Evolutionary conservation across 1,140 invertebrate species (phyloP), one percentile per base, ranked within the genome.

Genomic region (Bombus ignitus): DNA sequence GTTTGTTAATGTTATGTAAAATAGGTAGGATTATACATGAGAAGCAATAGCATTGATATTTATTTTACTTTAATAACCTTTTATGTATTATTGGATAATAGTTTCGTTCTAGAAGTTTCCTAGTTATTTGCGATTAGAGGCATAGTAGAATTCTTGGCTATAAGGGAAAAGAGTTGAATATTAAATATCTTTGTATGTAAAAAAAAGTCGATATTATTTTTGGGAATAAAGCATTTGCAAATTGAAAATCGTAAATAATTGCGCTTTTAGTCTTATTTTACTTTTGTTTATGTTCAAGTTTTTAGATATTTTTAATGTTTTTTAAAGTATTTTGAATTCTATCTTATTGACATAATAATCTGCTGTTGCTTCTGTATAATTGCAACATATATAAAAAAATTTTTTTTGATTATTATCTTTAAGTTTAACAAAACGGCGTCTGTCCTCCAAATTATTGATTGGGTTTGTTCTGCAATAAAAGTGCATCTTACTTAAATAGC

Each of bases 391-490:
- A 72, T 73, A 90, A 39, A 44, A 32, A 85, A 78, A 42, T 0
- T 65, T 42, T 18, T 76, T 83, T 83, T 4, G 44, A n/a, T 89
- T 89, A 85, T 85, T 86, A 70, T 77, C 57, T 88, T 86, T 90
- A 81, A 90, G 75, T 86, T 90, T 86, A 90, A 87, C 82, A 77
- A 91, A 57, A 91, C 90, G 90, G 90, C 89, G 90, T 90, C 90
- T 91, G 87, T 91, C 90, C 90, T 91, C 90, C 90, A 91, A 90
- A 89, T 91, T 91, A 90, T 89, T 47, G 71, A 90, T 90, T 89
- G 84, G 85, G 83, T 82, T 83, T 91, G 85, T 84, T 88, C 44
- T 81, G 83, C 81, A 82, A 87, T 88, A 90, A 90, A 85, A 88
- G 73, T 91, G 89, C 39, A 84, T 91, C 87, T 89, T 90, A 81